phyloP scores from a whole-genome alignment of 2,113 vertebrate species.

The Eulacestoma nigropectus region DNA sequence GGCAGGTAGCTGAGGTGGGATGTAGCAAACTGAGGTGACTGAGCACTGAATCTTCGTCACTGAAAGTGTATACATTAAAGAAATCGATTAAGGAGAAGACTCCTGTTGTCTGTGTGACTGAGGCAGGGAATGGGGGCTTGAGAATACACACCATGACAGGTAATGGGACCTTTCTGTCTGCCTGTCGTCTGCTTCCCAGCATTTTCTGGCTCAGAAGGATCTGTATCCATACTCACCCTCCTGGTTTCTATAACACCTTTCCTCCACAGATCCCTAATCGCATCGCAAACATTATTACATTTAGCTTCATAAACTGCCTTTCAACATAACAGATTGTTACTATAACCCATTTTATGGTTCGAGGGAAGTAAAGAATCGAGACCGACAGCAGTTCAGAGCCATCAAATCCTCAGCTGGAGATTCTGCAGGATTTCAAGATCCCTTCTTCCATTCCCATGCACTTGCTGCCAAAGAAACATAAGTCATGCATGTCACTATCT shows the following conservation, averaged over 20 bases:
- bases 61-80: not conserved
- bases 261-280: not conserved
- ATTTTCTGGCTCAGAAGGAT: not conserved
- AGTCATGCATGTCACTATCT: not conserved
- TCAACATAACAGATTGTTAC: not conserved
- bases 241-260: not conserved
- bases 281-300: not conserved
- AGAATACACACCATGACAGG: not conserved
- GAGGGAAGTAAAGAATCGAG: not conserved
- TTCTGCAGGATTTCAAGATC: not conserved
- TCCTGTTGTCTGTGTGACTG: not conserved
- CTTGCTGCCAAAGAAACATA: not conserved
- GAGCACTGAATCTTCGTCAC: not conserved
- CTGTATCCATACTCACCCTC: not conserved
- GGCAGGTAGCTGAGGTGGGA: not conserved
- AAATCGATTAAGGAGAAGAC: not conserved
- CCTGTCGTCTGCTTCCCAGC: not conserved
- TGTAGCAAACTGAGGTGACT: not conserved
- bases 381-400: not conserved
- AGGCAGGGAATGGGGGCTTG: not conserved
- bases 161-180: not conserved
- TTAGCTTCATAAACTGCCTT: conserved; percentile 17
- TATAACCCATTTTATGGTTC: not conserved
- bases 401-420: not conserved
- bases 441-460: not conserved